Base-by-base conservation (phyloP, 2,113 vertebrate species). In the Tragelaphus strepsiceros region DNA sequence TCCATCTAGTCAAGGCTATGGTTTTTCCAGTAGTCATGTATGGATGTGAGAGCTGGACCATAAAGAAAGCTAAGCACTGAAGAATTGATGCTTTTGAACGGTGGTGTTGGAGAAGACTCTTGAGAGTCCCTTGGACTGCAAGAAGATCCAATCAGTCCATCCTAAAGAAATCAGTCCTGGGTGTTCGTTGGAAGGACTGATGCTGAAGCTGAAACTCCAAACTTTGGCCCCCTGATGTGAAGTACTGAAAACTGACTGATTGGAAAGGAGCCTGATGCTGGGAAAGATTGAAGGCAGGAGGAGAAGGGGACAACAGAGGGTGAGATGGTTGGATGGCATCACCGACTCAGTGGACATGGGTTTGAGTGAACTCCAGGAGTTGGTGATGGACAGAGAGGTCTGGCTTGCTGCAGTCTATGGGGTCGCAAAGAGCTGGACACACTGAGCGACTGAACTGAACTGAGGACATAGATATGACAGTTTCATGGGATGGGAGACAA, bases 301-400 rank as follows among this genome's bases (percentile, higher is more conserved):
- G 32, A 67, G 32, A 67, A 35, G 64, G 64, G 64, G 64, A 35
- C 0, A 1, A 71, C 64, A 71, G 32, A 67, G n/a, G n/a, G 4
- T 71, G n/a, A 71, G 64, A 71, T 21, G 8, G n/a, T 11, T 71
- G 64, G 64, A 11, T 35, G 9, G 64, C 9, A 71, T 71, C 64
- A 71, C n/a, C 0, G 2, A 71, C 64, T 71, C n/a, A 21, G 16
- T 71, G 64, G 17, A 71, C 64, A 71, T 71, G 9, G 3, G n/a
- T 71, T 35, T 35, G 64, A 21, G 64, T 71, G 21, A 35, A 21
- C 9, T 71, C n/a, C 0, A 0, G 9, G 4, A 71, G n/a, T 21
- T 35, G 17, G 64, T 11, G n/a, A 71, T 71, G 10, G 64, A 71
- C n/a, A 35, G 17, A n/a, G 17, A 71, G 64, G n/a, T 19, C 64